Conservation (phyloP, 2,797 vertebrate species). For the Brachyrhaphis roseni region DNA sequence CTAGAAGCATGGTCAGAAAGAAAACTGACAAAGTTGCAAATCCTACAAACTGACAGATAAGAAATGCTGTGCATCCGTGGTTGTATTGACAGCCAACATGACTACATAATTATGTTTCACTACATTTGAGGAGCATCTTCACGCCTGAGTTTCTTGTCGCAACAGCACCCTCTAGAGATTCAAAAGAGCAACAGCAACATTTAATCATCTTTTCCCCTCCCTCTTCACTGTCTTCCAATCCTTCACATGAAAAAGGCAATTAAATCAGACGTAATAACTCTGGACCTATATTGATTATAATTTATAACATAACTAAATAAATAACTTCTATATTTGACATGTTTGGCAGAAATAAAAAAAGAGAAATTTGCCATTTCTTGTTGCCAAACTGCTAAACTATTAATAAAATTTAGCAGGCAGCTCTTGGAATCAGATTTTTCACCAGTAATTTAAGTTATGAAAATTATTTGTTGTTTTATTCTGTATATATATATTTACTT, state of each 20-base stretch:
- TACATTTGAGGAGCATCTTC: constrained; percentile 8
- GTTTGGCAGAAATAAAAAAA: neutral
- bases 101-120: neutral
- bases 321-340: neutral
- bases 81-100: neutral
- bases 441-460: neutral
- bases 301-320: neutral
- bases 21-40: constrained; percentile 11
- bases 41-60: constrained; percentile 2
- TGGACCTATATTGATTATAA: neutral
- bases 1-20: constrained; percentile 1
- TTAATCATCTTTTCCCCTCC: neutral
- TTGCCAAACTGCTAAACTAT: neutral
- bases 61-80: constrained; percentile 4
- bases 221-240: neutral
- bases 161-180: constrained; percentile 50
- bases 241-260: neutral
- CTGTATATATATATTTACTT: neutral
- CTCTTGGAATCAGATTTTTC: neutral
- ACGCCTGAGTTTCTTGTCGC: neutral
- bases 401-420: neutral
- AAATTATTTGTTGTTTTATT: neutral
- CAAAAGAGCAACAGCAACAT: neutral
- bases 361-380: neutral
- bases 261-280: neutral